Evolutionary conservation across 2,888 invertebrate genomes (phyloP).

Genomic region (Dione vanillae): DNA sequence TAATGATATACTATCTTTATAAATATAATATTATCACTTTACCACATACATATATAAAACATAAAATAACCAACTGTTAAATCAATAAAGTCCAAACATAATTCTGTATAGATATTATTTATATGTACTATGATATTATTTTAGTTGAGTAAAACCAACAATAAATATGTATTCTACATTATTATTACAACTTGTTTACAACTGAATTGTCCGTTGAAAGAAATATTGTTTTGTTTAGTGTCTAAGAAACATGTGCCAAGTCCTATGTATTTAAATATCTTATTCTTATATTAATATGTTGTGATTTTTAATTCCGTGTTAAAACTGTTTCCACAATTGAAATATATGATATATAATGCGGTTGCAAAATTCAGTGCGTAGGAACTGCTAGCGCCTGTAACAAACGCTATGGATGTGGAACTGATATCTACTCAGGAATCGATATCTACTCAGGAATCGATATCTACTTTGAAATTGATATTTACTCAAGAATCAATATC

Average conservation of each 20-base stretch:
- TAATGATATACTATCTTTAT: too few species aligned
- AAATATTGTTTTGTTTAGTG: constrained; percentile 17
- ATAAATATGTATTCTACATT: background rate
- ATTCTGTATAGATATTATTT: background rate
- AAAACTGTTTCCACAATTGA: background rate
- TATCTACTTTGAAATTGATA: too few species aligned
- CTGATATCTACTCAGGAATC: too few species aligned
- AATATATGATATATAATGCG: background rate
- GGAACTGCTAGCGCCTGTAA: background rate
- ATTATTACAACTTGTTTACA: background rate
- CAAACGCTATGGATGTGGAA: too few species aligned
- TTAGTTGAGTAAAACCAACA: background rate
- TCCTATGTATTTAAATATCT: constrained; percentile 1
- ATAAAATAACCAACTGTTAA: too few species aligned
- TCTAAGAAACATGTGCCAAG: constrained; percentile 23
- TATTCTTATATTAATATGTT: background rate
- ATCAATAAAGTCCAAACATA: too few species aligned
- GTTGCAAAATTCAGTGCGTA: background rate
- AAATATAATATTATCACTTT: too few species aligned
- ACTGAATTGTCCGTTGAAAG: background rate
- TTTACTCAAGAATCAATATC: too few species aligned
- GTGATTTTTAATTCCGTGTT: background rate
- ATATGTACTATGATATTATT: background rate
- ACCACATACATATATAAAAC: too few species aligned
- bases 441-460: too few species aligned